Conservation (phyloP, 2,888 invertebrate species). For the Zygaena filipendulae region DNA sequence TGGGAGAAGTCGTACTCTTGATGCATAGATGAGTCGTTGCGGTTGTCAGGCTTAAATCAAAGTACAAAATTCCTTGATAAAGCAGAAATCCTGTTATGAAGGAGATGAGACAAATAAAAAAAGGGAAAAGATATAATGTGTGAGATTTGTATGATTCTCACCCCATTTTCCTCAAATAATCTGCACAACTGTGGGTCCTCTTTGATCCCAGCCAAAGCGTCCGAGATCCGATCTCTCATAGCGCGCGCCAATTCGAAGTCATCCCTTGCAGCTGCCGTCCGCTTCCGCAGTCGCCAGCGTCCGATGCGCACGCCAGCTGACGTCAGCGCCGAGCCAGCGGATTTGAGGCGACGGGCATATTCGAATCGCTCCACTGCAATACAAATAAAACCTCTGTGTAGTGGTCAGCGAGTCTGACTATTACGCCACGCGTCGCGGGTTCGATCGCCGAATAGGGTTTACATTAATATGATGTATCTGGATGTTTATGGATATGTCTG, state of each 20-base stretch:
- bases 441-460: no score
- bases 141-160: no score
- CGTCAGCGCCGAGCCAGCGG: constrained; percentile 84
- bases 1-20: constrained; percentile 63
- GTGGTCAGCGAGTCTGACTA: no score
- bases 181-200: constrained; percentile 79
- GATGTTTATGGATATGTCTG: no score
- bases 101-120: no score
- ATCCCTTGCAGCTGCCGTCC: constrained; percentile 91
- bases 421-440: no score
- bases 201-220: constrained; percentile 81
- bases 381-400: no score
- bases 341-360: constrained; percentile 90
- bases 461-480: no score
- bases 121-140: no score
- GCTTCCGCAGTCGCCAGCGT: constrained; percentile 90
- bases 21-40: constrained; percentile 72
- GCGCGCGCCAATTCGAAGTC: constrained; percentile 92
- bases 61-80: no score
- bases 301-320: constrained; percentile 91
- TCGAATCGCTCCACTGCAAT: constrained; percentile 88
- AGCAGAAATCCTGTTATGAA: no score
- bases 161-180: constrained; percentile 82
- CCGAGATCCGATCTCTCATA: constrained; percentile 90
- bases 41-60: constrained; percentile 54